Percentiles rank a stretch among this genome's conserved stretches.
Evolutionary conservation across 2,113 vertebrate species (phyloP).

Genomic region (Gopherus evgoodei): DNA sequence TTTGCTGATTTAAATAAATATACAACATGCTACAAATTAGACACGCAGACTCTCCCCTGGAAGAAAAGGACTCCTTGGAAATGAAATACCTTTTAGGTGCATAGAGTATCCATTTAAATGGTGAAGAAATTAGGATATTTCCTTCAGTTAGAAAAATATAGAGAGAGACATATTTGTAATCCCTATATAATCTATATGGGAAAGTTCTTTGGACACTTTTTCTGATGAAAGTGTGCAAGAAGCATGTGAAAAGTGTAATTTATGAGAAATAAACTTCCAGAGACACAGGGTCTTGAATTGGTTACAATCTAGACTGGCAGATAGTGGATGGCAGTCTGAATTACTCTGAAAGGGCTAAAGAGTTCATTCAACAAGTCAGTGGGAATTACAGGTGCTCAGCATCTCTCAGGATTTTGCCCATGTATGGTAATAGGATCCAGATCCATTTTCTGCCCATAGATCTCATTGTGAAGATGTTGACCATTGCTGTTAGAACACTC

Average conservation of each 20-base stretch:
- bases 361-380: not conserved
- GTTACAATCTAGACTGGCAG: not conserved
- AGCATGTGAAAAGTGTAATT: not conserved
- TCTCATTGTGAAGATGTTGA: not conserved
- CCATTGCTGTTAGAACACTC: not conserved
- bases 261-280: not conserved
- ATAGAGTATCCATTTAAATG: not conserved
- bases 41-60: rapidly evolving
- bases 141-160: not conserved
- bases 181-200: rapidly evolving
- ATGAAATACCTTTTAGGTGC: not conserved
- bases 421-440: not conserved
- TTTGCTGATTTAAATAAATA: not conserved
- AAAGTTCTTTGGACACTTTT: not conserved
- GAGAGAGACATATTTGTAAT: not conserved
- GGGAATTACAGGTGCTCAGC: not conserved
- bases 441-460: not conserved
- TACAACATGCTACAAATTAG: not conserved
- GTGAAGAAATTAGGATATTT: not conserved
- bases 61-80: not conserved
- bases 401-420: not conserved
- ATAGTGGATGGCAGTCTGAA: not conserved
- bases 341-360: not conserved
- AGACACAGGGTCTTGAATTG: not conserved
- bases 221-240: not conserved